Evolutionary conservation across 2,113 vertebrate species (phyloP), one percentile per base, ranked within the genome.

Genomic region (Cromileptes altivelis): DNA sequence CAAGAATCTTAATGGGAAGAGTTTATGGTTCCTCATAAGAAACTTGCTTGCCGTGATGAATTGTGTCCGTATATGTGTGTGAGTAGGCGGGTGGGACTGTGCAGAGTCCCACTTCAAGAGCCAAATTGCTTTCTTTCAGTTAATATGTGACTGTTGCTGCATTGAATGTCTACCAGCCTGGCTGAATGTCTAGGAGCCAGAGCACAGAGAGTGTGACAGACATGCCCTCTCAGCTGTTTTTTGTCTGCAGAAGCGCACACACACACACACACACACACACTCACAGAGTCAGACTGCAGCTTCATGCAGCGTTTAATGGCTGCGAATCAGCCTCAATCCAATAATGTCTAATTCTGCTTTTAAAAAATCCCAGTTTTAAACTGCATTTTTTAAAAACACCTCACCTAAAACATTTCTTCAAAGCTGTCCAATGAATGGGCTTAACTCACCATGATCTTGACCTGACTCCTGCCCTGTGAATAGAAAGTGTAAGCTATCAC

Each of bases 171-270:
- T 88, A 2, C 60, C 37, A 33, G 58, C 70, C 57, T 85, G 57
- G 65, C 60, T 82, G 52, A 82, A 76, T 82, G 84, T 88, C 65
- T 83, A 78, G 58, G 62, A 80, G 65, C 47, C 1, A 15, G 33
- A 69, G 67, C 25, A 58, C 23, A 27, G 23, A 13, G 14, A 3
- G 12, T 21, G 27, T 37, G 74, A 81, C 80, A 84, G 78, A 69
- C 81, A 68, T 85, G 86, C 79, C 85, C 81, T 75, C 79, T 88
- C 85, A 87, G 85, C 84, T 85, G 80, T 82, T 89, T 91, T 84
- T 77, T 75, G 80, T 91, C 89, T 85, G 73, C 81, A 83, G 75
- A 60, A 75, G 52, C 57, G 56, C 42, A 45, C 42, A 12, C 42
- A 45, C 42, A 45, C 42, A 45, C 42, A 42, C 42, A 42, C 42